phyloP scores from a whole-genome alignment of 1,140 invertebrate species.

The Neodiprion fabricii region DNA sequence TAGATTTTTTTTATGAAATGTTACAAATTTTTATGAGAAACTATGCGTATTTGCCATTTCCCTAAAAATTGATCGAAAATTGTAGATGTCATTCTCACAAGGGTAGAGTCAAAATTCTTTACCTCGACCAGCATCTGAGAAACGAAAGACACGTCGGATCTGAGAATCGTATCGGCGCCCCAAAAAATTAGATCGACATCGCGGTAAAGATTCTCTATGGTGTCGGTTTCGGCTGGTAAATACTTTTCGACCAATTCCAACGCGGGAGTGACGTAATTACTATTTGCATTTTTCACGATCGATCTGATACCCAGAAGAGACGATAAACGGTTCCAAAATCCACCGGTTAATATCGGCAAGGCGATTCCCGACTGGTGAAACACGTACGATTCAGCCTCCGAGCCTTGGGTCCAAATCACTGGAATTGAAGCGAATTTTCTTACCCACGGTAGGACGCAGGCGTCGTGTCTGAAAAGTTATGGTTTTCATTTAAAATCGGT shows the following conservation, averaged over 20 bases:
- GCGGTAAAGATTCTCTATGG: conserved; percentile 47
- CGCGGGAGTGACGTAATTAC: conserved; percentile 42
- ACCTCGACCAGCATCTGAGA: conserved; percentile 50
- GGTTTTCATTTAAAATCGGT: too few relatives aligned
- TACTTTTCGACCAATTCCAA: conserved; percentile 39
- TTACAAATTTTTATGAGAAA: too few relatives aligned
- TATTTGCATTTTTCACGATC: conserved; percentile 38
- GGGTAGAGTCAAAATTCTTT: not conserved
- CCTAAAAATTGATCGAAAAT: not conserved
- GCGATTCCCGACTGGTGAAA: conserved; percentile 52
- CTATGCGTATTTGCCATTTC: not conserved
- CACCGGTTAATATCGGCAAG: conserved; percentile 43
- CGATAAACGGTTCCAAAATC: conserved; percentile 46
- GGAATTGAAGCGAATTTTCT: conserved; percentile 48
- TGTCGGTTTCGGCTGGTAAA: conserved; percentile 32
- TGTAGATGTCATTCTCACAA: too few relatives aligned
- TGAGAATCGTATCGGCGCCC: conserved; percentile 49
- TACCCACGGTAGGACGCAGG: conserved; percentile 52
- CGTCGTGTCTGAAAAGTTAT: conserved; percentile 48
- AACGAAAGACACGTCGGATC: conserved; percentile 48
- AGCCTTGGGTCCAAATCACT: conserved; percentile 49
- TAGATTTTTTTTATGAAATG: too few relatives aligned
- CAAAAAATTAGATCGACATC: conserved; percentile 52
- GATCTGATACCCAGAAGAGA: conserved; percentile 39
- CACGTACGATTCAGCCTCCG: conserved; percentile 51